phyloP scores from a whole-genome alignment of 2,888 invertebrate species.

The Chirona hameri region DNA sequence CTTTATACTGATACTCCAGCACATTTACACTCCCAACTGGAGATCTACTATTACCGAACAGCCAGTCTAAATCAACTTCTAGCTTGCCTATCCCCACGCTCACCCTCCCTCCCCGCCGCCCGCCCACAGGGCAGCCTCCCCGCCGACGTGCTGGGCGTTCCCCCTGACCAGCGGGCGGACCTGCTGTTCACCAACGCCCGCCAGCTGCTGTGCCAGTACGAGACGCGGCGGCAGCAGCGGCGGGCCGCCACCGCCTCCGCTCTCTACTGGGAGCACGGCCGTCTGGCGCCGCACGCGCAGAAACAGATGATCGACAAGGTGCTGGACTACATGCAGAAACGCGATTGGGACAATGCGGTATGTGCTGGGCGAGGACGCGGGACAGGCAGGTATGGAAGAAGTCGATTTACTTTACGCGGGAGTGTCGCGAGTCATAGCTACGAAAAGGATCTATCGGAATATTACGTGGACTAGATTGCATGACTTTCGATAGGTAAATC shows the following conservation, averaged over 20 bases:
- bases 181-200: conserved; percentile 69
- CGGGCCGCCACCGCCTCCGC: conserved; percentile 52
- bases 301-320: conserved; percentile 34
- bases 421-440: too few species aligned
- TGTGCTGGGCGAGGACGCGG: neutral
- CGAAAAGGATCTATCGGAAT: too few species aligned
- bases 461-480: too few species aligned
- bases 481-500: too few species aligned
- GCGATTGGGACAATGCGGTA: conserved; percentile 51
- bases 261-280: conserved; percentile 54
- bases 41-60: too few species aligned
- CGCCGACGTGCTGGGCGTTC: conserved; percentile 57
- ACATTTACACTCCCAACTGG: too few species aligned
- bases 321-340: conserved; percentile 39
- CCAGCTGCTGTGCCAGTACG: conserved; percentile 69
- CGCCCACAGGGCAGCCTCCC: conserved; percentile 63
- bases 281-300: conserved; percentile 45
- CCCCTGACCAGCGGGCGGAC: conserved; percentile 58
- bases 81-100: too few species aligned
- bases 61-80: too few species aligned
- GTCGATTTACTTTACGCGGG: too few species aligned
- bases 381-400: too few species aligned
- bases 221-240: conserved; percentile 57
- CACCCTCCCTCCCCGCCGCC: neutral
- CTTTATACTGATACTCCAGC: too few species aligned